Base-by-base conservation (phyloP, 2,888 invertebrate genomes). In the Dendrolimus pini region DNA sequence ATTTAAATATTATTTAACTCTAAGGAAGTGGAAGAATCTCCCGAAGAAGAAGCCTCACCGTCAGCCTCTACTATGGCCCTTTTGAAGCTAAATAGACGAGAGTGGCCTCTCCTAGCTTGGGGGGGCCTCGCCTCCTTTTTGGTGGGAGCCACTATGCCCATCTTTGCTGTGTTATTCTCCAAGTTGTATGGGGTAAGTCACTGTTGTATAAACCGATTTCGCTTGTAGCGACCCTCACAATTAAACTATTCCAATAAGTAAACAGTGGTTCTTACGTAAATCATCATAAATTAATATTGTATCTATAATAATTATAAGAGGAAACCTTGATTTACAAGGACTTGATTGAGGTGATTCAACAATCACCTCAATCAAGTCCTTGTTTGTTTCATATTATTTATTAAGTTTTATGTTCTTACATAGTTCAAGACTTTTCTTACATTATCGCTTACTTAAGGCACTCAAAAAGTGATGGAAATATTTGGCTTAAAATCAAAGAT, bases 131-230 rank as follows among this genome's bases (percentile, higher is more conserved):
- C 93, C 1, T 92, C 94, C 0, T 81, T 93, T n/a, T 74, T 92
- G 18, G 92, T 94, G 9, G 95, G 95, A 1, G 91, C 92, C n/a
- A 92, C 93, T 41, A 93, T 94, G 83, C 95, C 95, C 0, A 85
- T 92, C 0, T 95, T 94, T 72, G 94, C 94, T 0, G 79, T 93
- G 10, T 86, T 95, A 7, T 94, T 95, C 78, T 93, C 94, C 9
- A 93, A 94, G 69, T 87, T 94, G 0, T 93, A 94, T 66, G 92
- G 92, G 66, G 93, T 93, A 65, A 83, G 91, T 78, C 47, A 10
- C 41, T n/a, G 9, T 1, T 30, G 41, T 9, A 9, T 30, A 30
- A 30, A 30, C 30, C 30, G 6, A 30, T 30, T 30, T 30, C 6
- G 30, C 6, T 30, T 30, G 10, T 6, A 30, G 30, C 30, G 30